Evolutionary conservation across 2,113 vertebrate genomes (phyloP).

Genomic region (Chrysemys picta): DNA sequence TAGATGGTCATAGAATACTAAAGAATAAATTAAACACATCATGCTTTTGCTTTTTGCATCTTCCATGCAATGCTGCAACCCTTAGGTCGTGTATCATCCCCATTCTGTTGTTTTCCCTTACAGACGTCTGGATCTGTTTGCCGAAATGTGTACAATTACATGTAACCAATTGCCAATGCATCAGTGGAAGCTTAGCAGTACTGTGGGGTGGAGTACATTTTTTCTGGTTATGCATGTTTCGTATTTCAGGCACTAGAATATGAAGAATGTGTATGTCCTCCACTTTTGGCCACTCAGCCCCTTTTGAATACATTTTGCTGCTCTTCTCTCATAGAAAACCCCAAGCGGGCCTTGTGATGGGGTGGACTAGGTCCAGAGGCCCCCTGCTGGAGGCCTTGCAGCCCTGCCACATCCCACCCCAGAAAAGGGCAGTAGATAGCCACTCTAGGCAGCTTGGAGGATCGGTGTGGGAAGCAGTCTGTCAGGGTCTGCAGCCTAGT

Average conservation of each 20-base stretch:
- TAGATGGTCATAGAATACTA: not conserved
- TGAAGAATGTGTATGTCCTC: not conserved
- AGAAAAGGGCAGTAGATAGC: not conserved
- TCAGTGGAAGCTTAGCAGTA: fast-evolving
- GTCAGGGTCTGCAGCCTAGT: no score
- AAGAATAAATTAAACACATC: not conserved
- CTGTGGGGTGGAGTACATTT: not conserved
- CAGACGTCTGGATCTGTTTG: not conserved
- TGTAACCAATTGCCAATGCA: not conserved
- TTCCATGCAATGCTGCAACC: fast-evolving
- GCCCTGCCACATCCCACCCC: not conserved
- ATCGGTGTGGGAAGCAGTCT: no score
- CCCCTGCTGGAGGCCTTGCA: not conserved
- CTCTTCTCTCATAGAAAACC: not conserved
- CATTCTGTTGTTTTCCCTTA: not conserved
- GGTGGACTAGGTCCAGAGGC: no score
- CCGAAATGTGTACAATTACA: not conserved
- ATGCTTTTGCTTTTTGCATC: not conserved
- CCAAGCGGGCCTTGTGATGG: not conserved
- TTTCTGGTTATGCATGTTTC: not conserved
- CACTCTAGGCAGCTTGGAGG: no score
- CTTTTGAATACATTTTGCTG: not conserved
- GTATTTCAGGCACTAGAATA: not conserved
- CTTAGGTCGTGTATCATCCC: not conserved
- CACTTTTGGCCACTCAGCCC: fast-evolving